Base-by-base conservation (phyloP, 2,888 invertebrate genomes). In the Thumatha senex region DNA sequence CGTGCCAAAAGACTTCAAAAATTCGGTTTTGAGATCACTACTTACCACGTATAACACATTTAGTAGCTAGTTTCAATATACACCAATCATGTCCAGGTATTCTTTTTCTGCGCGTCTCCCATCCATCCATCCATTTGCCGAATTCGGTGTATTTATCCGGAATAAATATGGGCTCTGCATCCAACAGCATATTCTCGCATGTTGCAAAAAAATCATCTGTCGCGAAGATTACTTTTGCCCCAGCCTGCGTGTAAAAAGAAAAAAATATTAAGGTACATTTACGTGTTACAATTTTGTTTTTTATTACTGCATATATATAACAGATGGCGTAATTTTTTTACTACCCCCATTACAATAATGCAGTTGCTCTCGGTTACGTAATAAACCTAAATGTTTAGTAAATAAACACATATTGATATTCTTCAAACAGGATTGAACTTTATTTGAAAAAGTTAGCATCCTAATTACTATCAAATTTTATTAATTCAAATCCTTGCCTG, bases 121-220 rank as follows among this genome's bases (percentile, higher is more conserved):
- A 94, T 0, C 94, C 94, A 60, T 94, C 94, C 94, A 94, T 94
- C 94, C 93, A 94, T 68, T 94, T 94, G 0, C 94, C 94, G 51
- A 80, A 93, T 44, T 93, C 92, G 0, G 94, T 94, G 70, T 91
- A 94, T 55, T 92, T 88, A 0, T 92, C 92, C 5, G 91, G 79
- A 12, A 92, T 89, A 79, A 93, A 94, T 11, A 93, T 75, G 0
- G 94, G 93, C 2, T 93, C 93, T 0, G 80, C 76, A 41, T 92
- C 92, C 24, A 86, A 77, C 12, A 94, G 71, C 80, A 94, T 88
- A 63, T 92, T 92, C 69, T 94, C 94, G 10, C 94, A 94, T 7
- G 86, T 80, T 0, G 94, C 94, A 65, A 94, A 94, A 80, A 93
- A 94, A 67, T 94, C 94, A 50, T 94, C 94, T 0, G 94, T 94